phyloP scores from a whole-genome alignment of 2,113 vertebrate species.

The Lonchura striata region DNA sequence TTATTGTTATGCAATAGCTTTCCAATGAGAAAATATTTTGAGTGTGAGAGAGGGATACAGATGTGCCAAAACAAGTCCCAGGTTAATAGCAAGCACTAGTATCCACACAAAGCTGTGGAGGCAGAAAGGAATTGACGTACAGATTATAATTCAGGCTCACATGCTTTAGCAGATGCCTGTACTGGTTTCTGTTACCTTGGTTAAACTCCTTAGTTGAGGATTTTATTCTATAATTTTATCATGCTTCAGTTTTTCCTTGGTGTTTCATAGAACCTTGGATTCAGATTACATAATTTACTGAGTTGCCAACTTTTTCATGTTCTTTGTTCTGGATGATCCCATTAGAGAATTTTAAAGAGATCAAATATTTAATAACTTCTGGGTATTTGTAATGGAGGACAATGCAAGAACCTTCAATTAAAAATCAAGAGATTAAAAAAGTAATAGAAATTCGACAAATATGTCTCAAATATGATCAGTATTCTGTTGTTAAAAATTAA shows the following conservation, averaged over 20 bases:
- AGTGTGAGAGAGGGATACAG: not conserved
- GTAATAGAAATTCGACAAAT: not conserved
- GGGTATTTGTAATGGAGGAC: not conserved
- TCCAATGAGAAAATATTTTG: not conserved
- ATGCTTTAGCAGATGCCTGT: not conserved
- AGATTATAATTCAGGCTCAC: not conserved
- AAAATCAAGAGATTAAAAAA: not conserved
- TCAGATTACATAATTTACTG: not conserved
- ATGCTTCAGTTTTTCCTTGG: not conserved
- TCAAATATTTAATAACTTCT: not conserved
- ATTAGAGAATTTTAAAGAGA: not conserved
- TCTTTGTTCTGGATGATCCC: not conserved
- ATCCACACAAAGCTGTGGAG: not conserved
- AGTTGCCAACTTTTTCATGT: not conserved
- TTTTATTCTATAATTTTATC: not conserved
- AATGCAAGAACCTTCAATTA: not conserved
- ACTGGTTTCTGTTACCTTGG: not conserved
- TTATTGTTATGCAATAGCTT: not conserved
- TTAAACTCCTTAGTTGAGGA: not conserved
- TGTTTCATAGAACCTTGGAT: not conserved
- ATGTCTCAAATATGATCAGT: not conserved
- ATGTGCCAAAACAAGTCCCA: not conserved
- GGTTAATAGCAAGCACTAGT: rapidly evolving
- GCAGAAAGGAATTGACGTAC: not conserved
- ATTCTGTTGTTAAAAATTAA: not conserved